These are phyloP conservation scores for Mus pahari DNA, from an alignment of 2,113 vertebrate genomes.

Conservation along the genomic window DNA sequence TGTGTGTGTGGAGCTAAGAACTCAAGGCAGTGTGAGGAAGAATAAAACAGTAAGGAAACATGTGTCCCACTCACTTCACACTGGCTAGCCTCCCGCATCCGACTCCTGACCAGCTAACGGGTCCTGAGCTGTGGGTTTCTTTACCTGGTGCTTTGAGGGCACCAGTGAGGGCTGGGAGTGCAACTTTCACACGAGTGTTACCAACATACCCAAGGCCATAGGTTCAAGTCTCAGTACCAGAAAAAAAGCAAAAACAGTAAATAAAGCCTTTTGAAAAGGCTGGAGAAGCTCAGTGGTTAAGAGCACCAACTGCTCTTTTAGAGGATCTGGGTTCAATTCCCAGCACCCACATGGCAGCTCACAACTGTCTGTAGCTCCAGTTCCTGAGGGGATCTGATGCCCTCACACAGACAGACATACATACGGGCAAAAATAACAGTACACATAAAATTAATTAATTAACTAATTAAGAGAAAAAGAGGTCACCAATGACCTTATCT, in stretches of 20 bases:
- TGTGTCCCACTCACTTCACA: neutral
- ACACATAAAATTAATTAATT: neutral
- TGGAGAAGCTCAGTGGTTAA: neutral
- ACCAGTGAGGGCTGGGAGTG: neutral
- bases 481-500: neutral
- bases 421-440: neutral
- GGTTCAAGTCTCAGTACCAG: neutral
- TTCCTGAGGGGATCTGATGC: neutral
- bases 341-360: neutral
- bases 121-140: slow-evolving; percentile 30
- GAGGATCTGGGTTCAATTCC: neutral
- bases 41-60: neutral
- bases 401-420: neutral
- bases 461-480: neutral
- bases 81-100: neutral
- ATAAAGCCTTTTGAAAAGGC: neutral
- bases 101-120: neutral
- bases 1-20: slow-evolving; percentile 38
- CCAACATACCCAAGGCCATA: neutral
- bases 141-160: neutral
- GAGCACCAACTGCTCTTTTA: neutral
- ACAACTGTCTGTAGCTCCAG: neutral
- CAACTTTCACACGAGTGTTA: neutral
- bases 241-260: neutral
- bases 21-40: neutral